These are phyloP conservation scores for Amphimedon queenslandica DNA, from an alignment of 37 sponge, comb jelly and placozoan genomes.

Conservation along the genomic window DNA sequence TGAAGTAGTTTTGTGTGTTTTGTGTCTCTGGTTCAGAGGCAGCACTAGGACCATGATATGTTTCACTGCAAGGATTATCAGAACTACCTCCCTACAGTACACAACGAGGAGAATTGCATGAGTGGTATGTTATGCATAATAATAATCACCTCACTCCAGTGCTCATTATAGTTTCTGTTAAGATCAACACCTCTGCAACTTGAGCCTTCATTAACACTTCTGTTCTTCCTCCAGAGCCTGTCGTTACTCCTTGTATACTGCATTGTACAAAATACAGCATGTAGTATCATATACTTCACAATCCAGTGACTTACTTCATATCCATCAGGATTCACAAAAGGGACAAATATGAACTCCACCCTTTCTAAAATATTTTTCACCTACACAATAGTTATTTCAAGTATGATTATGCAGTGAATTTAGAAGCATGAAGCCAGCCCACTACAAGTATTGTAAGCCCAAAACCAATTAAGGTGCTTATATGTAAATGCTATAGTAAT, in stretches of 20 bases:
- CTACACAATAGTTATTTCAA: neutral
- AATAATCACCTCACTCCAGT: conserved; percentile 59
- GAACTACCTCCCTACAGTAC: conserved; percentile 7
- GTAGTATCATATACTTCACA: neutral
- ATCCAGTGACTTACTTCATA: conserved; percentile 35
- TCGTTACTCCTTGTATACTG: conserved; percentile 34
- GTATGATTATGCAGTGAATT: neutral
- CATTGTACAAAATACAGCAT: neutral
- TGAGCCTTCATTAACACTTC: neutral
- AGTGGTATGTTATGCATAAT: no score
- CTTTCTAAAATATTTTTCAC: neutral
- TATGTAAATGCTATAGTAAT: no score
- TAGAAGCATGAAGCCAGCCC: no score
- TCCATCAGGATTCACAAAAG: conserved; percentile 87
- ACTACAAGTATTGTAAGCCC: no score
- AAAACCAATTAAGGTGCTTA: no score
- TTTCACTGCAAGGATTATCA: conserved; percentile 31
- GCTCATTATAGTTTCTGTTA: conserved; percentile 62
- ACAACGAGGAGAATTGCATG: no score
- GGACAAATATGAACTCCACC: conserved; percentile 48
- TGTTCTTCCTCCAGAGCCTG: conserved; percentile 69
- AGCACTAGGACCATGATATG: conserved; percentile 28
- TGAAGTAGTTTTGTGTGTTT: conserved; percentile 50
- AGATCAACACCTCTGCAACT: conserved; percentile 56
- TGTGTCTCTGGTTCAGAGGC: conserved; percentile 52